phyloP scores from a whole-genome alignment of 2,113 vertebrate species.

The Taurulus bubalis region DNA sequence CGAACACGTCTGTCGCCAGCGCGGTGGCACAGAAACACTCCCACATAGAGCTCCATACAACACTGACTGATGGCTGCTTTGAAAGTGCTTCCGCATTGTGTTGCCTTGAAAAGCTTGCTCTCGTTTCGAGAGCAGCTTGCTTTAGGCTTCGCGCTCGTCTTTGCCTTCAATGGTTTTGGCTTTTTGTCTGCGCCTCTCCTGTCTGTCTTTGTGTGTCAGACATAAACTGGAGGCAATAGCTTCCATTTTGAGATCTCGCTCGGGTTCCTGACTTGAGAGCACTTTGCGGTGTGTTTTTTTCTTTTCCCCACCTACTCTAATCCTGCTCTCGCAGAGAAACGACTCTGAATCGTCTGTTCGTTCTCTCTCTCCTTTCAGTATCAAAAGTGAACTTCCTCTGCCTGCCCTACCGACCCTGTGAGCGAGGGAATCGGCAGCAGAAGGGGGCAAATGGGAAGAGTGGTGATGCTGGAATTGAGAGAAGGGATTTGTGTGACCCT shows the following conservation, averaged over 20 bases:
- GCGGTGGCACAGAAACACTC: background rate
- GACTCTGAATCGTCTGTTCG: slow-evolving; percentile 11
- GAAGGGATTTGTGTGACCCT: slow-evolving; percentile 32
- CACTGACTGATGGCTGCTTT: slow-evolving; percentile 46
- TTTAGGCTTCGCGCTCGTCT: slow-evolving; percentile 34
- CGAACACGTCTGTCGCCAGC: background rate
- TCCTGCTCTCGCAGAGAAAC: slow-evolving; percentile 11
- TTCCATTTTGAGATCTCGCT: slow-evolving; percentile 48
- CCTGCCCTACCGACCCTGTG: slow-evolving; percentile 50
- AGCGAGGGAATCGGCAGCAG: slow-evolving; percentile 20
- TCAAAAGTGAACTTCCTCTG: slow-evolving; percentile 72
- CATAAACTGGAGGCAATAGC: slow-evolving; percentile 48
- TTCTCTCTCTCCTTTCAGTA: slow-evolving; percentile 52
- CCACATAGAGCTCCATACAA: slow-evolving; percentile 20
- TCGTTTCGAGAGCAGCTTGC: slow-evolving; percentile 31
- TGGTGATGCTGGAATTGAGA: slow-evolving; percentile 4
- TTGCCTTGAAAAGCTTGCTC: slow-evolving; percentile 43
- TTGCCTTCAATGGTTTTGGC: slow-evolving; percentile 11
- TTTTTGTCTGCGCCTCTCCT: slow-evolving; percentile 7
- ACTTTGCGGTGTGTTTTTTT: slow-evolving; percentile 1
- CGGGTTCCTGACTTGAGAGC: slow-evolving; percentile 34
- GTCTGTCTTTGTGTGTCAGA: slow-evolving; percentile 25
- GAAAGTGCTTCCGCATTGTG: slow-evolving; percentile 35
- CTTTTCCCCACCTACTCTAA: background rate
- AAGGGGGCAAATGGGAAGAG: background rate